Evolutionary conservation across 2,113 vertebrate species (phyloP).

Genomic region (Balaenoptera acutorostrata): DNA sequence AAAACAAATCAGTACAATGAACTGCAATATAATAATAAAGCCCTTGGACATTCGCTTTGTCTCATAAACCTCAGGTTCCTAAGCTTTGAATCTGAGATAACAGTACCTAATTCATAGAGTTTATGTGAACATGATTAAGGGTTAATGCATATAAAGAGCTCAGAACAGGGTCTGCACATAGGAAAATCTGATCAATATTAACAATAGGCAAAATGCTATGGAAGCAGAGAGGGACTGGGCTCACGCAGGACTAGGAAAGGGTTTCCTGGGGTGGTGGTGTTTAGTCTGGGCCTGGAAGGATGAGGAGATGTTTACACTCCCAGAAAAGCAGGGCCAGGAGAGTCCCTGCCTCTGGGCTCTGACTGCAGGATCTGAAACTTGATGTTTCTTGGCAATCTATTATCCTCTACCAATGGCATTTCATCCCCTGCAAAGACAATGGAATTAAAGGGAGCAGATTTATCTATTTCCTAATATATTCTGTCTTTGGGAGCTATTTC

Average conservation of each 20-base stretch:
- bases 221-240: neutral
- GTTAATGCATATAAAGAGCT: neutral
- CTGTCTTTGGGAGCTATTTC: conserved; percentile 28
- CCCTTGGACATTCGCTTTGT: neutral
- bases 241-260: neutral
- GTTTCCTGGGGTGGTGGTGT: neutral
- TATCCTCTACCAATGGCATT: conserved; percentile 46
- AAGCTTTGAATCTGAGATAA: neutral
- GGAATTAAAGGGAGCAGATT: conserved; percentile 57
- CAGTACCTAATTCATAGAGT: neutral
- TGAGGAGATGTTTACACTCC: neutral
- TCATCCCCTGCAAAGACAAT: conserved; percentile 35
- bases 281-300: neutral
- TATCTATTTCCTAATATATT: conserved; percentile 47
- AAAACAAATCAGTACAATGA: neutral
- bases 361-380: too few species aligned
- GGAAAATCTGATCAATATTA: neutral
- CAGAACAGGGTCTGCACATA: neutral
- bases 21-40: neutral
- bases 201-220: neutral
- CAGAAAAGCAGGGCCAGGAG: neutral
- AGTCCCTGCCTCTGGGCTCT: neutral
- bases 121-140: neutral
- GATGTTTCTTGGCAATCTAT: too few species aligned
- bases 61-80: neutral